Conservation (phyloP, 2,113 vertebrate genomes). For the Cavia aperea region DNA sequence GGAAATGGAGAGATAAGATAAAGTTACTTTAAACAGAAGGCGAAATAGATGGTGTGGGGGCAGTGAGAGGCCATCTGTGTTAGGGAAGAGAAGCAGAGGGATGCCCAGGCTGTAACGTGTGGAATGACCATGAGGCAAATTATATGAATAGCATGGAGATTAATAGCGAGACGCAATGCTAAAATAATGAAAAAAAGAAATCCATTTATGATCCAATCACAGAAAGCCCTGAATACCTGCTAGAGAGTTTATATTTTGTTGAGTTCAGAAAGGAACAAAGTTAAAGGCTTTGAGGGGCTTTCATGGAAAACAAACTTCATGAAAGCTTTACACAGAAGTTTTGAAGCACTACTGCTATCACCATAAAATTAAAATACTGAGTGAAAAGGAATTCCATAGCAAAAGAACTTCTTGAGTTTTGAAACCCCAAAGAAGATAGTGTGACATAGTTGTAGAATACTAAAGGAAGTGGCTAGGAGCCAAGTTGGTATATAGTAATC, state of each 20-base stretch:
- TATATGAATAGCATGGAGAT: neutral
- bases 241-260: neutral
- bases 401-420: neutral
- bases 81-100: neutral
- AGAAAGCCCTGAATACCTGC: neutral
- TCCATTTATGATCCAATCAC: neutral
- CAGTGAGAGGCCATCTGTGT: neutral
- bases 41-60: too few species aligned
- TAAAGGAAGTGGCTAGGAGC: neutral
- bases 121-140: too few species aligned
- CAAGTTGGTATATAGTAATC: constrained; percentile 37
- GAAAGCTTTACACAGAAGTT: neutral
- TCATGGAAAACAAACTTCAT: neutral
- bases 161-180: neutral
- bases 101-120: accelerated
- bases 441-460: neutral
- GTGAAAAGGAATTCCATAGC: neutral
- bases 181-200: too few species aligned
- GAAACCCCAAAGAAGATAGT: neutral
- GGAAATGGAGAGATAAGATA: neutral
- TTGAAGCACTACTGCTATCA: neutral
- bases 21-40: neutral
- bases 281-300: neutral
- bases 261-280: neutral
- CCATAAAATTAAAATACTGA: neutral